Conservation (phyloP, 2,888 invertebrate species). For the Drosophila planitibia region DNA sequence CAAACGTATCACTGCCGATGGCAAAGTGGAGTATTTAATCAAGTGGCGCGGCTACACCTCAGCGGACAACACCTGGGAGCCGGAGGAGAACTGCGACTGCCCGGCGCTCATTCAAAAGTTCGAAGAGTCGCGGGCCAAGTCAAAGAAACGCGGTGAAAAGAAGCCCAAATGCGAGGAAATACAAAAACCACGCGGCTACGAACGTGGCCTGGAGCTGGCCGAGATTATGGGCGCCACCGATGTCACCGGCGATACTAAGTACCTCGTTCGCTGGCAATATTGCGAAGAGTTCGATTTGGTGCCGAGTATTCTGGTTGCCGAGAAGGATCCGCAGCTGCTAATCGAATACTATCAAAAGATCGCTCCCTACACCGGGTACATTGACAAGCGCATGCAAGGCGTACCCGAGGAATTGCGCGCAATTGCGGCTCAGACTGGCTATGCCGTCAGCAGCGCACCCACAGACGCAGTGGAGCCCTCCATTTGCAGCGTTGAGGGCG, state of each 20-base stretch:
- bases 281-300: constrained; percentile 89
- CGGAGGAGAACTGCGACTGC: constrained; percentile 96
- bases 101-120: constrained; percentile 94
- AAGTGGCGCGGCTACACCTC: constrained; percentile 93
- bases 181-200: constrained; percentile 90
- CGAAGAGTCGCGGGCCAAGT: constrained; percentile 89
- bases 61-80: constrained; percentile 98
- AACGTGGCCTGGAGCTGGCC: constrained; percentile 92
- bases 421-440: constrained; percentile 54
- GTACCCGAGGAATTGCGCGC: constrained; percentile 80
- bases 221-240: constrained; percentile 96
- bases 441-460: constrained; percentile 28
- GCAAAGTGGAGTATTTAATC: constrained; percentile 90
- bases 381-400: constrained; percentile 79
- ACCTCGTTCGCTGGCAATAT: constrained; percentile 94
- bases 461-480: constrained; percentile 34
- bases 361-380: constrained; percentile 82
- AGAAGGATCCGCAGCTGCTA: constrained; percentile 88
- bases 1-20: constrained; percentile 89
- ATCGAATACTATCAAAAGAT: constrained; percentile 88
- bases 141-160: constrained; percentile 86
- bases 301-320: constrained; percentile 87
- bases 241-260: constrained; percentile 94
- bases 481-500: constrained; percentile 34
- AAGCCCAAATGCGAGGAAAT: constrained; percentile 87